These are phyloP conservation scores for Drosophila sproati DNA, from an alignment of 1,140 invertebrate genomes.

Conservation along the genomic window DNA sequence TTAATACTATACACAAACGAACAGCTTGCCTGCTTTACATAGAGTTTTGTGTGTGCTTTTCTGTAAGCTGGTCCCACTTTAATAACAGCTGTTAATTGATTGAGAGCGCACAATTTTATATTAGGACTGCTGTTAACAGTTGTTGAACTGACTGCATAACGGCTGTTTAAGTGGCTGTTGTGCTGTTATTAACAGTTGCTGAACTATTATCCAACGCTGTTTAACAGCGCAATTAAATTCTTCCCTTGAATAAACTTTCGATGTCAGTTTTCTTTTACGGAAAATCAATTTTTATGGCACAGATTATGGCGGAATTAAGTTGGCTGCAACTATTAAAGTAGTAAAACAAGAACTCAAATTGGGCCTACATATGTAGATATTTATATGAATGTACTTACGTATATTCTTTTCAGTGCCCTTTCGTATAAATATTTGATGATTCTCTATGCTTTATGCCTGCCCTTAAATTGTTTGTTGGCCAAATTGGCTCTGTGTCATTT, in stretches of 20 bases:
- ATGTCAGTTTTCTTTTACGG: not conserved
- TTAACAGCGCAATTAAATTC: not conserved
- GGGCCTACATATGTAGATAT: not conserved
- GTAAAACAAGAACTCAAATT: not conserved
- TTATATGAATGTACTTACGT: too few species aligned
- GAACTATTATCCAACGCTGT: not conserved
- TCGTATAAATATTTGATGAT: slow-evolving; percentile 4
- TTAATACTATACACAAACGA: too few species aligned
- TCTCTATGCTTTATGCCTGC: slow-evolving; percentile 25
- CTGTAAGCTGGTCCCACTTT: not conserved
- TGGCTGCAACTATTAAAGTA: not conserved
- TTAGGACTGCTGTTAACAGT: not conserved
- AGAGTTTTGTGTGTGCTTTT: too few species aligned
- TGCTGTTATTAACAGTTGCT: slow-evolving; percentile 6
- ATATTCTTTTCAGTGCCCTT: not conserved
- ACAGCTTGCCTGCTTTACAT: too few species aligned
- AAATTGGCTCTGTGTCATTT: slow-evolving; percentile 20
- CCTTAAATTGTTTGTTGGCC: not conserved
- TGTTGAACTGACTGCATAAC: too few species aligned
- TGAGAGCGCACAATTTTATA: not conserved
- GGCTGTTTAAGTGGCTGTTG: slow-evolving; percentile 11
- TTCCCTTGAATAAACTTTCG: not conserved
- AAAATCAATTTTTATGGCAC: not conserved
- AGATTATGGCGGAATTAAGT: not conserved
- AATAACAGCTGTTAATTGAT: not conserved